Evolutionary conservation across 2,113 vertebrate genomes (phyloP), one percentile per base, ranked within the genome.

Genomic region (Zosterops hypoxanthus): DNA sequence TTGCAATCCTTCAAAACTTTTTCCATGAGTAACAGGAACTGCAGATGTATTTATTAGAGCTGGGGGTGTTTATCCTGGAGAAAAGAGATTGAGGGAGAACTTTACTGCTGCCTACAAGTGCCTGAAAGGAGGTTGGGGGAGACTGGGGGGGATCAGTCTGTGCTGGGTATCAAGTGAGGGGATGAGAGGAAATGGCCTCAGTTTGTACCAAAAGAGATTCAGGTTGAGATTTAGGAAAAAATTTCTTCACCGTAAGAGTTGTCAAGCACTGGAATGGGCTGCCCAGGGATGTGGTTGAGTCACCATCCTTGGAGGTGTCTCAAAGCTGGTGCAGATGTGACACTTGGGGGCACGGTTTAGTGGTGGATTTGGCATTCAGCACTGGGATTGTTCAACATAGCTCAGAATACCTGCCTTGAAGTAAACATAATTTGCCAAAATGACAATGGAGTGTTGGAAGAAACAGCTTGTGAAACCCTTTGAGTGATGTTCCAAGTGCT

Each of bases 111-210:
- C 52, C 80, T 64, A 8, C 9, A 44, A 0, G 11, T 71, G 44
- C 50, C 44, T 90, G 65, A 13, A 46, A n/a, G 24, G 75, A 42
- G 12, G 2, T 0, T 47, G 66, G 44, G 29, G 23, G 55, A 4
- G 2, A 7, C 0, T 26, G 53, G 9, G 23, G 14, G 17, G 6
- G 3, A 11, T 73, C 22, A 16, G 9, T 28, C 12, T 47, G 12
- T 34, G 41, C 8, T 14, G 1, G 5, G 15, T 17, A 12, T 44
- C 22, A 33, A 42, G 16, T 12, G 15, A 29, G 42, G 33, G 41
- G 31, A 36, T 28, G 26, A 75, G 31, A 49, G 31, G 61, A 49
- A 68, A n/a, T 11, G 11, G 34, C 31, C 26, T 68, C 41, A 18
- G 0, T 17, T 75, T 69, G 41, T 20, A 29, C 13, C 8, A 42